These are phyloP conservation scores for Musca domestica DNA, from an alignment of 1,140 invertebrate species.

Conservation along the genomic window DNA sequence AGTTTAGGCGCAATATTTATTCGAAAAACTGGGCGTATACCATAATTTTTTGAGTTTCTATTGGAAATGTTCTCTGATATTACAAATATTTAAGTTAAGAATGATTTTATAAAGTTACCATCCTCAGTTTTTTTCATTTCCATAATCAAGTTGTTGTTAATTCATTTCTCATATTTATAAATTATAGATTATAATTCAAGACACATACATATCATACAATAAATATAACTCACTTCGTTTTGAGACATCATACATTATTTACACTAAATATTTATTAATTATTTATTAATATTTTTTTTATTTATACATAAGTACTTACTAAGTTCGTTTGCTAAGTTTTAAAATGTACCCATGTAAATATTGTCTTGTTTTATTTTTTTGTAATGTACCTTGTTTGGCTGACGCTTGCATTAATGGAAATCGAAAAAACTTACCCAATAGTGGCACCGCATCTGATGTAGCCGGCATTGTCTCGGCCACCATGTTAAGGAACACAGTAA, in stretches of 20 bases:
- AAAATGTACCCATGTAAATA: neutral
- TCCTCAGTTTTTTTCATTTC: too few relatives aligned
- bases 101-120: too few relatives aligned
- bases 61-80: too few relatives aligned
- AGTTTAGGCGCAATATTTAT: too few relatives aligned
- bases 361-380: neutral
- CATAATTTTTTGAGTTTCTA: too few relatives aligned
- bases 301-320: neutral
- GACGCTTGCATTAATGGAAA: neutral
- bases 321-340: neutral
- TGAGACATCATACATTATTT: neutral
- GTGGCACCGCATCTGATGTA: constrained; percentile 73
- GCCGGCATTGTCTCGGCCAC: constrained; percentile 85
- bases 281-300: neutral
- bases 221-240: neutral
- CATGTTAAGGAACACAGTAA: constrained; percentile 97
- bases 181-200: too few relatives aligned
- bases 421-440: constrained; percentile 54
- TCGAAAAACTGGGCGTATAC: too few relatives aligned
- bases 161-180: too few relatives aligned
- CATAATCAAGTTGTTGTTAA: too few relatives aligned
- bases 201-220: too few relatives aligned
- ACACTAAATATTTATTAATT: neutral
- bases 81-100: too few relatives aligned
- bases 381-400: neutral